These are phyloP conservation scores for Tupaia chinensis DNA, from an alignment of 2,113 vertebrate genomes.

Conservation along the genomic window DNA sequence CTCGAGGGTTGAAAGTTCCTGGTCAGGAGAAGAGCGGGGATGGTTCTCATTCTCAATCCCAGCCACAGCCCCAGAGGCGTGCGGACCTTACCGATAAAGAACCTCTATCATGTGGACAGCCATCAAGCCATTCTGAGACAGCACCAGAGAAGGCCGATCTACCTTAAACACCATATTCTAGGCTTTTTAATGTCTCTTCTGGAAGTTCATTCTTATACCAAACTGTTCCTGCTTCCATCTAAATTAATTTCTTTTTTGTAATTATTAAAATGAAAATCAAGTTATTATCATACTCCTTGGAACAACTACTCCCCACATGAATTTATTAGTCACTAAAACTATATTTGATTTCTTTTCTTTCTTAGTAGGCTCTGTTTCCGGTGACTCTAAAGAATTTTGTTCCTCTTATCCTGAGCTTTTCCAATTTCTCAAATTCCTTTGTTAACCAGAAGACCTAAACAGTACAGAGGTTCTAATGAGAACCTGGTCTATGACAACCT, in stretches of 20 bases:
- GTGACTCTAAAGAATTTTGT: conserved; percentile 21
- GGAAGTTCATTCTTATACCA: neutral
- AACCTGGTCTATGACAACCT: neutral
- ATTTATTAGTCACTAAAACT: conserved; percentile 58
- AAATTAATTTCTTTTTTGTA: conserved; percentile 41
- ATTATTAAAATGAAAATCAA: conserved; percentile 60
- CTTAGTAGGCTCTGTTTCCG: conserved; percentile 40
- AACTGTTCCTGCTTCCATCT: conserved; percentile 50
- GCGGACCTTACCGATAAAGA: neutral
- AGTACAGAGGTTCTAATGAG: conserved; percentile 13
- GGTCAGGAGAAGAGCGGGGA: neutral
- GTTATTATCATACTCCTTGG: conserved; percentile 28
- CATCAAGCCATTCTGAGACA: neutral
- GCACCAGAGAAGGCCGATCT: too few relatives aligned
- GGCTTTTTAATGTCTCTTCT: conserved; percentile 19
- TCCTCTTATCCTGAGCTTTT: conserved; percentile 24
- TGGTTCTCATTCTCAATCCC: neutral
- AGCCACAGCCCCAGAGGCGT: neutral
- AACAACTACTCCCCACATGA: conserved; percentile 40
- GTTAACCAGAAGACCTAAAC: conserved; percentile 31
- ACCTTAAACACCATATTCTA: neutral
- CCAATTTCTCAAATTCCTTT: conserved; percentile 11
- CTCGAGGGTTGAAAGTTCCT: neutral
- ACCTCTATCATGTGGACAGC: neutral
- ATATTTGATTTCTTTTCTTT: conserved; percentile 37